A percentile compares a stretch with the other conserved stretches of the same genome.
Conservation (phyloP, 1,140 invertebrate species). For the Halictus rubicundus region DNA sequence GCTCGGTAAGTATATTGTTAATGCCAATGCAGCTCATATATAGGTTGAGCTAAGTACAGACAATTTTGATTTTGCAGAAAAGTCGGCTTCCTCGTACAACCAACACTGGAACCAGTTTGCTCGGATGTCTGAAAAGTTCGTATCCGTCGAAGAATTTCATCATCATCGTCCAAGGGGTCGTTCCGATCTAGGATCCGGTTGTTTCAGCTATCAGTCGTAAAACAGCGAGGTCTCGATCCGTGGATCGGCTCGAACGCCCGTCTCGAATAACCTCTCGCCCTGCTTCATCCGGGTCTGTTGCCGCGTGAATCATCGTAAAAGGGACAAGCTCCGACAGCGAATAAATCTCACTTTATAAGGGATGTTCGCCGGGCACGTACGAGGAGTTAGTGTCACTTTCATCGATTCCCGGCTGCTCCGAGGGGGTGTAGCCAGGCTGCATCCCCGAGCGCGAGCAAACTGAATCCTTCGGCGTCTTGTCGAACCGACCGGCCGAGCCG, state of each 20-base stretch:
- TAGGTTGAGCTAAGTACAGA: no score
- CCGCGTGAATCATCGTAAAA: slow-evolving; percentile 7
- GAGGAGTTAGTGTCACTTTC: slow-evolving; percentile 42
- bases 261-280: neutral
- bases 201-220: neutral
- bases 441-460: neutral
- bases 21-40: no score
- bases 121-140: neutral
- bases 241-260: neutral
- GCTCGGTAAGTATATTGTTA: no score
- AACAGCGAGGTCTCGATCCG: neutral
- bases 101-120: neutral
- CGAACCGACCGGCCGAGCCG: neutral
- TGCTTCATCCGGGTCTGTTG: neutral
- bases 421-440: neutral
- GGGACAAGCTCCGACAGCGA: neutral
- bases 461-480: neutral
- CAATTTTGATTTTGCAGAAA: no score
- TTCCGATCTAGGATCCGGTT: neutral
- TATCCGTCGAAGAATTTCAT: neutral
- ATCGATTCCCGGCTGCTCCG: slow-evolving; percentile 6
- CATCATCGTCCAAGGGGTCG: neutral
- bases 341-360: slow-evolving; percentile 41
- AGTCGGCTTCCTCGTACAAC: no score
- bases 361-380: slow-evolving; percentile 29